Evolutionary conservation across 2,113 vertebrate genomes (phyloP), one percentile per base, ranked within the genome.

Genomic region (Bufo bufo): DNA sequence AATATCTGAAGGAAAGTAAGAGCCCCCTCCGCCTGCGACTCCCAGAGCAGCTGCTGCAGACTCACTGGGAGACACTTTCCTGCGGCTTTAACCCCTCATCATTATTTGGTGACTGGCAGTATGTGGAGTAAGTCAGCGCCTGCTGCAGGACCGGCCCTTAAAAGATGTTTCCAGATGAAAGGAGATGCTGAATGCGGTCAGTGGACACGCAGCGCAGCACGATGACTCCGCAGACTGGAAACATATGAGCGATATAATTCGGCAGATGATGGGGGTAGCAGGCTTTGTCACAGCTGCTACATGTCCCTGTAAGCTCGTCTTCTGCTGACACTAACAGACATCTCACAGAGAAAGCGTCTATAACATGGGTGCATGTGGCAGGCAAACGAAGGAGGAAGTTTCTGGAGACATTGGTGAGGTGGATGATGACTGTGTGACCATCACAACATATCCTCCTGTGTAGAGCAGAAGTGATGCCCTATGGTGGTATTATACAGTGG

Each of bases 161-260:
- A 66, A 33, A 23, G 19, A 50, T 12, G 8, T 78, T 78, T 78
- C 49, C 77, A 58, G 77, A 6, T 79, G 77, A 79, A 58, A 33
- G 23, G n/a, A 13, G 49, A 12, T 56, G 50, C 71, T 79, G 77
- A 56, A 79, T 56, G 4, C 77, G 77, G 77, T 79, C 77, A 79
- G 52, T 79, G 52, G 77, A 56, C 77, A 79, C 2, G 5, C 52
- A 58, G 77, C 13, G 52, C 45, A 45, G 69, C 11, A 33, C 43
- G 43, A 74, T 74, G 71, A 74, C 14, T 12, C 71, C 16, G 71
- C 71, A 45, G 43, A 74, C 33, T 74, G 45, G 43, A 14, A 74
- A 19, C 71, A 74, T 74, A 74, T 74, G 71, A 74, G 16, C 43
- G 71, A 45, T 12, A 47, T 74, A 74, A 74, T 74, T 13, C 9